Evolutionary conservation across 23 tunicate genomes (phyloP), one percentile per base, ranked within the genome.

Genomic region (Oikopleura dioica): DNA sequence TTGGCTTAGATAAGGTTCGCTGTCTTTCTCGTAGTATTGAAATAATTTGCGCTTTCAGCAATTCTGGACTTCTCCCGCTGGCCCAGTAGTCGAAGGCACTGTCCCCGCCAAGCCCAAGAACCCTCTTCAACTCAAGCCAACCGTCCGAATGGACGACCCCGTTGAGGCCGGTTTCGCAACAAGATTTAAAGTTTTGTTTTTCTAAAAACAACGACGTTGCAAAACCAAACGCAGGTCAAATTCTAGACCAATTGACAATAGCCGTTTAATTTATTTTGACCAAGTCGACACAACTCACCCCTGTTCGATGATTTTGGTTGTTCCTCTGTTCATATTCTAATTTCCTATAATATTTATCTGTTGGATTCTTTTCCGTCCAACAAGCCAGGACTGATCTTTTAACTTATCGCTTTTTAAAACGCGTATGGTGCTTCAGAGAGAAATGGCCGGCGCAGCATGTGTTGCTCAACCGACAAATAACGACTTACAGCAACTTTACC

Each of bases 1-100:
- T 88, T 36, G 99, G 99, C 37, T 78, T 67, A 38, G 99, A 94
- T 58, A 94, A 86, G 76, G 78, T 68, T 4, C 33, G 33, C 1
- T 33, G 35, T 38, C 75, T 44, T 9, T 9, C 55, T 44, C 55
- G 16, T 21, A 44, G 16, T 44, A 44, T 9, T 44, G 16, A 44
- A 44, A 21, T 21, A 9, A 44, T 9, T 9, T 9, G 16, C 21
- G 9, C 9, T 44, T 63, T 63, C 29, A 63, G 72, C 33, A 23
- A 2, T 63, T 16, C 26, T 63, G 72, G 72, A 5, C 72, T 5
- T 63, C 72, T 2, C 72, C 72, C 2, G 72, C 72, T 21, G 72
- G 33, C 16, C 72, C 72, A 16, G 72, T 63, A 2, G 72, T 63
- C 26, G 5, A 23, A 16, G 72, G 72, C 33, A 28, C 72, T 28